Evolutionary conservation across 2,888 invertebrate species (phyloP).

Genomic region (Pomacea canaliculata): DNA sequence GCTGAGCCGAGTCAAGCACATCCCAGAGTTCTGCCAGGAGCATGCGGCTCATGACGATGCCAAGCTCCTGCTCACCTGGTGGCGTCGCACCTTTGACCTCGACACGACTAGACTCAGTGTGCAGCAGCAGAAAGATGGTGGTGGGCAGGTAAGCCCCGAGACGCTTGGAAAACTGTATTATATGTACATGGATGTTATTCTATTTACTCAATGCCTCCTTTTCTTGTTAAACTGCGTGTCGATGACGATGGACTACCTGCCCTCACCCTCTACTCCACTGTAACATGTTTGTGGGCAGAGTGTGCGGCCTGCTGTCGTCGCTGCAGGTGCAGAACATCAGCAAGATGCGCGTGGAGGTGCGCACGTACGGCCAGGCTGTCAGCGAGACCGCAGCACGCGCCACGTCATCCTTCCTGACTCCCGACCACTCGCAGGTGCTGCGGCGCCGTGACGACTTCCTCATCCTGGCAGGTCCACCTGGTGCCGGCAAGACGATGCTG

Average conservation of each 20-base stretch:
- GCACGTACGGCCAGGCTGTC: conserved; percentile 12
- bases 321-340: conserved; percentile 3
- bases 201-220: too few species aligned
- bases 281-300: not conserved
- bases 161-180: not conserved
- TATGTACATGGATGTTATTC: too few species aligned
- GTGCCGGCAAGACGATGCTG: conserved; percentile 17
- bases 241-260: too few species aligned
- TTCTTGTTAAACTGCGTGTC: too few species aligned
- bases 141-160: not conserved
- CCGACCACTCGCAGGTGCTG: not conserved
- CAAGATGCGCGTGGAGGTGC: conserved; percentile 16
- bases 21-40: not conserved
- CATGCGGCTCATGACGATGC: not conserved
- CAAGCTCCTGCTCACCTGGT: not conserved
- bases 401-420: conserved; percentile 3
- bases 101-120: not conserved
- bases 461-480: conserved; percentile 11
- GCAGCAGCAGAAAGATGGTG: not conserved
- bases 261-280: not conserved
- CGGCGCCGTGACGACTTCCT: not conserved
- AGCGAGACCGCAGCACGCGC: conserved; percentile 20
- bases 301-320: conserved; percentile 14
- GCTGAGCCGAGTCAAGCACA: not conserved
- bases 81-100: not conserved